Percentiles rank a stretch among this genome's conserved stretches.
Evolutionary conservation across 1,140 invertebrate species (phyloP).

Genomic region (Chionoecetes opilio): DNA sequence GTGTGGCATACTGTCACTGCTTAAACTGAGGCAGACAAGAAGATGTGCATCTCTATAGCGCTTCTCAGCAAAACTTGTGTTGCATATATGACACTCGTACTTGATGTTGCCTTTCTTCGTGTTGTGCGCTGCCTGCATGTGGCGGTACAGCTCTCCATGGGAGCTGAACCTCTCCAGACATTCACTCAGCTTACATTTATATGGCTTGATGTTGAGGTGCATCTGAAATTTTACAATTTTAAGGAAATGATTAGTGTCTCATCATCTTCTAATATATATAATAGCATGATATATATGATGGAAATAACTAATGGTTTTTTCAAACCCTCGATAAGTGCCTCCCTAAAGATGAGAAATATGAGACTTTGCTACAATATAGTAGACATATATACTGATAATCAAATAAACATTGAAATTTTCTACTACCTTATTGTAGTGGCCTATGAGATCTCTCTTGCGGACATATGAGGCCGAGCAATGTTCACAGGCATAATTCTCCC

Average conservation of each 20-base stretch:
- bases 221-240: conserved; percentile 42
- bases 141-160: conserved; percentile 64
- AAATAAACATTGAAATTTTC: too few relatives aligned
- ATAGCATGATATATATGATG: too few relatives aligned
- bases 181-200: conserved; percentile 61
- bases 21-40: conserved; percentile 40
- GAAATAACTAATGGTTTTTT: too few relatives aligned
- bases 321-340: too few relatives aligned
- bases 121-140: conserved; percentile 56
- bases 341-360: too few relatives aligned
- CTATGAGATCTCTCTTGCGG: conserved; percentile 71
- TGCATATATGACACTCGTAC: conserved; percentile 55
- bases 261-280: too few relatives aligned
- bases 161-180: conserved; percentile 56
- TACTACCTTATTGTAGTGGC: conserved; percentile 71
- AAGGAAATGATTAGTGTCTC: too few relatives aligned
- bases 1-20: conserved; percentile 36
- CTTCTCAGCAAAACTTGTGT: conserved; percentile 63
- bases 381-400: too few relatives aligned
- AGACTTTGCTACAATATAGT: too few relatives aligned
- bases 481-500: conserved; percentile 64
- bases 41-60: conserved; percentile 69
- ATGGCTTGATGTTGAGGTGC: conserved; percentile 68
- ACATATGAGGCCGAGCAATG: conserved; percentile 67
- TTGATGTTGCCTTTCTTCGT: neutral